Evolutionary conservation across 2,113 vertebrate genomes (phyloP), one percentile per base, ranked within the genome.

Genomic region (Rhadina sibilatrix): DNA sequence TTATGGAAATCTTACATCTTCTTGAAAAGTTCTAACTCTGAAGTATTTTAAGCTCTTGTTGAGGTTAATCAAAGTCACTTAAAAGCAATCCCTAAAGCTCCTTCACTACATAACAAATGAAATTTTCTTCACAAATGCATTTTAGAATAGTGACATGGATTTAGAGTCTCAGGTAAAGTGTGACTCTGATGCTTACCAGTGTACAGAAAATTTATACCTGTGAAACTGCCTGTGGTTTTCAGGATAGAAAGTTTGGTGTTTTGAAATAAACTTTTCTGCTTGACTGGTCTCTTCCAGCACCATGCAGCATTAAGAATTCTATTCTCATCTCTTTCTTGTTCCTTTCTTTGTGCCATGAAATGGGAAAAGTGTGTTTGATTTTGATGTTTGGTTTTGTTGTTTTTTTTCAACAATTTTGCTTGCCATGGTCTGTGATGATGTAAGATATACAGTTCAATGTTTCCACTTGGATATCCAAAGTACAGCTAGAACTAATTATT

Each of bases 31-130:
- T 95, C 28, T 6, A 23, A 75, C 37, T 54, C 22, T 69, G 14
- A 95, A 90, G 15, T 60, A 85, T 86, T 94, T 95, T 89, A 88
- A 95, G 47, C 31, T 93, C 44, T 93, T 79, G 54, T 75, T 91
- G 66, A 93, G 42, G 68, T 96, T 95, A 96, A 95, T 93, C 84
- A 92, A 95, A 94, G 35, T 87, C 57, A 91, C 46, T 89, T 95
- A 75, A 92, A 96, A 96, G 65, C 83, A 95, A 61, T 61, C 33
- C 27, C 23, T 95, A 90, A 96, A 94, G 63, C 23, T 77, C 38
- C 23, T 93, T 90, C 79, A 78, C 42, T 28, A 59, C 56, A 82
- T 2, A 83, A 54, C 9, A 97, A 76, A 57, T 68, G 23, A 84
- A 78, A 91, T 28, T 91, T 97, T 89, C 31, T 89, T 93, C 53